A percentile compares a stretch with the other conserved stretches of the same genome.
Conservation (phyloP, 2,888 invertebrate species). For the Trachelus tabidus region DNA sequence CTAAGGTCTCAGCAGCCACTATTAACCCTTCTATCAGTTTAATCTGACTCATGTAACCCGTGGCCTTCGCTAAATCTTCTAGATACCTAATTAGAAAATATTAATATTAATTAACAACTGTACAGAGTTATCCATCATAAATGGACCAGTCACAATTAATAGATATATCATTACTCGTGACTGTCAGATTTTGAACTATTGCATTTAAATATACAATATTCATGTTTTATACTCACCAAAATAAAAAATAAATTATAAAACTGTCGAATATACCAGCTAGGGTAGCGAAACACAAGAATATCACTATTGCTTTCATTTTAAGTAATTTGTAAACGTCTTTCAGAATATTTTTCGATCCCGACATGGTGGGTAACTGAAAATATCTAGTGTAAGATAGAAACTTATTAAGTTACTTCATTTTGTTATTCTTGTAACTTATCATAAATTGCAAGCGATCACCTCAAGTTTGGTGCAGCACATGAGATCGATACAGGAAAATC, state of each 20-base stretch:
- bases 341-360: slow-evolving; percentile 76
- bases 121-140: not conserved
- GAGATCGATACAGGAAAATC: slow-evolving; percentile 75
- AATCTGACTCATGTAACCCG: slow-evolving; percentile 73
- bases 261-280: slow-evolving; percentile 83
- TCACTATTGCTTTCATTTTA: slow-evolving; percentile 73
- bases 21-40: slow-evolving; percentile 84
- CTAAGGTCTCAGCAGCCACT: slow-evolving; percentile 82
- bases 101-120: not conserved
- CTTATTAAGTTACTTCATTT: not conserved
- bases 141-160: not conserved
- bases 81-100: slow-evolving; percentile 71
- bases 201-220: not conserved
- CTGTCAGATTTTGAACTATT: not conserved
- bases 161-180: not conserved
- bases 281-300: slow-evolving; percentile 79
- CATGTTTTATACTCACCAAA: slow-evolving; percentile 71
- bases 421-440: not conserved
- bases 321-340: slow-evolving; percentile 75
- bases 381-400: not conserved
- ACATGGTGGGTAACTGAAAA: slow-evolving; percentile 73
- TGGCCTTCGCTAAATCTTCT: slow-evolving; percentile 78
- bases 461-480: slow-evolving; percentile 74
- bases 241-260: slow-evolving; percentile 84
- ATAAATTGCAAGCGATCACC: slow-evolving; percentile 60